Percentiles rank a stretch among this genome's conserved stretches.
Conservation (phyloP, 2,797 vertebrate genomes). For the Muscicapa comitata region DNA sequence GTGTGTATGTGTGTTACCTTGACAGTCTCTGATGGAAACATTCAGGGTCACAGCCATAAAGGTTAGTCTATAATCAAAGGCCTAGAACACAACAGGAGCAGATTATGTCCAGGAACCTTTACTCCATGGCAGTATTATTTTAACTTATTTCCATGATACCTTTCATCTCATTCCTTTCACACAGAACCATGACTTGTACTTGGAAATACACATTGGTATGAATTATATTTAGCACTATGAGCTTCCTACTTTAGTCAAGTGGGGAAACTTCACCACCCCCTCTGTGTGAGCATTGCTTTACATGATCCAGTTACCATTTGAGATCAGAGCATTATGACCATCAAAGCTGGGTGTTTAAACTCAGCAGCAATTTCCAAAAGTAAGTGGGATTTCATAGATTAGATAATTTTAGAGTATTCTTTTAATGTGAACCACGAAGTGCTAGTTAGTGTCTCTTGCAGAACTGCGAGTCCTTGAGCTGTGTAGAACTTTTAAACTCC, state of each 20-base stretch:
- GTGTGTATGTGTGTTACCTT: not conserved
- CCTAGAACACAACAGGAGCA: constrained; percentile 7
- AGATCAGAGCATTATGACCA: not conserved
- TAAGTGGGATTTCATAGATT: constrained; percentile 28
- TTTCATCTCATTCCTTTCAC: not conserved
- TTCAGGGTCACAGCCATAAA: not conserved
- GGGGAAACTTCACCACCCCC: not conserved
- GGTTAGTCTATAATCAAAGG: not conserved
- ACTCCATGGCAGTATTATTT: not conserved
- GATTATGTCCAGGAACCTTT: not conserved
- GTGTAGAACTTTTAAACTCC: constrained; percentile 12
- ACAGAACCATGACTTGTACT: not conserved
- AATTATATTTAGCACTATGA: constrained; percentile 7
- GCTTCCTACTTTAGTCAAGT: not conserved
- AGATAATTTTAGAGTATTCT: constrained; percentile 54
- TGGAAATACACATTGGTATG: not conserved
- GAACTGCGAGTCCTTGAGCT: not conserved
- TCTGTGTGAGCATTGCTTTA: not conserved
- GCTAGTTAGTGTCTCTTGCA: constrained; percentile 33
- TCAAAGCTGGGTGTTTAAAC: not conserved
- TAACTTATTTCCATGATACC: not conserved
- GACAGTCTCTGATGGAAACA: not conserved
- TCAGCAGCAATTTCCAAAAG: constrained; percentile 25
- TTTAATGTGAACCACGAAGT: constrained; percentile 12
- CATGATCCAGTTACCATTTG: not conserved